These are phyloP conservation scores for Drosophila sechellia DNA, from an alignment of 1,140 invertebrate genomes.

Conservation along the genomic window DNA sequence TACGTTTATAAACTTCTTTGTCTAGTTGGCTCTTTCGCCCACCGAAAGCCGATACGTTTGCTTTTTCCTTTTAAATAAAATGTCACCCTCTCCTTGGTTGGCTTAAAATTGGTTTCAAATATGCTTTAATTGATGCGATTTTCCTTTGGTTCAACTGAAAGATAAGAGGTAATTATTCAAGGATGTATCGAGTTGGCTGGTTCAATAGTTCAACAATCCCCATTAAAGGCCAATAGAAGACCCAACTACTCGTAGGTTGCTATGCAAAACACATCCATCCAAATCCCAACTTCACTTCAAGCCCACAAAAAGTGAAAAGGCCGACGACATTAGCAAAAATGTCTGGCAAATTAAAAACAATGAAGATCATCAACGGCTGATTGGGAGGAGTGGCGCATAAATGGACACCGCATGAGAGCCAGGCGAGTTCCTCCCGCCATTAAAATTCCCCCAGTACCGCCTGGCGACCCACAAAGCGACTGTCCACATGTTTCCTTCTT, in stretches of 20 bases:
- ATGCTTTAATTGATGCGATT: constrained; percentile 18
- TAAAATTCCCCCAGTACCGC: not conserved
- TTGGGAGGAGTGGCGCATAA: constrained; percentile 69
- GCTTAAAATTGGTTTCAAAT: constrained; percentile 37
- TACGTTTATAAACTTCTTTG: constrained; percentile 26
- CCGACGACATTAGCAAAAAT: constrained; percentile 36
- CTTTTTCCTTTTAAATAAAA: constrained; percentile 50
- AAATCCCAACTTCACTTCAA: constrained; percentile 11
- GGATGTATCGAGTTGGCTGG: no score
- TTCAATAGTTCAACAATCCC: not conserved
- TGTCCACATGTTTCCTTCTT: constrained; percentile 63
- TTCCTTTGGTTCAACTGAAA: constrained; percentile 37
- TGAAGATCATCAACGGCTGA: constrained; percentile 72
- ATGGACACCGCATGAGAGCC: constrained; percentile 64
- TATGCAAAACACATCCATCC: constrained; percentile 28
- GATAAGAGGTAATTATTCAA: not conserved
- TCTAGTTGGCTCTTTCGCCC: not conserved
- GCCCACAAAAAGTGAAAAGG: constrained; percentile 14
- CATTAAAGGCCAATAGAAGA: not conserved
- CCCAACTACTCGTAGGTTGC: not conserved
- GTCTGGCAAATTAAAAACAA: constrained; percentile 72
- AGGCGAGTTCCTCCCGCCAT: constrained; percentile 9
- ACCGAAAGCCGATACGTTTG: not conserved
- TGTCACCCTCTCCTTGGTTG: constrained; percentile 14
- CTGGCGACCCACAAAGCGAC: constrained; percentile 13